Evolutionary conservation across 2,888 invertebrate species (phyloP).

Genomic region (Drosophila greeni): DNA sequence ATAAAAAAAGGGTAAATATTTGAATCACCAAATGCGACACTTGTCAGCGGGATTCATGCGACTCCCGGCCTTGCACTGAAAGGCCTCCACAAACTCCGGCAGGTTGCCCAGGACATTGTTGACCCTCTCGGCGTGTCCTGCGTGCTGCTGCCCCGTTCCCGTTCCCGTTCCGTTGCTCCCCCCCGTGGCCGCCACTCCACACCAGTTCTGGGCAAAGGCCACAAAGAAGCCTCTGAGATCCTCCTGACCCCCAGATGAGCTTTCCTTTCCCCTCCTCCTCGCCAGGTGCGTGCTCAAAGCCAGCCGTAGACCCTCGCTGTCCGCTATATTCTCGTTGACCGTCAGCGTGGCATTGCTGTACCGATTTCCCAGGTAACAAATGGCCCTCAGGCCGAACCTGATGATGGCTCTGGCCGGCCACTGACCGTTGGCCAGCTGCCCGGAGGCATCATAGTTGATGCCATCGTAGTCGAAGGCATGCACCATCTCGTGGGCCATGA

Average conservation of each 20-base stretch:
- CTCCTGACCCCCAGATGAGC: background rate
- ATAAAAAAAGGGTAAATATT: background rate
- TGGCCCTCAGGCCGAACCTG: slow-evolving; percentile 67
- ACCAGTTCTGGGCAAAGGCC: slow-evolving; percentile 76
- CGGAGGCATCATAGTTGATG: slow-evolving; percentile 72
- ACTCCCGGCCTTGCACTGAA: slow-evolving; percentile 59
- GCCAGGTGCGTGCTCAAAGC: slow-evolving; percentile 62
- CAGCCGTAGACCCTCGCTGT: slow-evolving; percentile 74
- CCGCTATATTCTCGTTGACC: slow-evolving; percentile 76
- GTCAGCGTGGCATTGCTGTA: slow-evolving; percentile 64
- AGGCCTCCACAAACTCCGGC: slow-evolving; percentile 69
- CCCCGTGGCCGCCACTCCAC: slow-evolving; percentile 52
- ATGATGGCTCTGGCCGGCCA: slow-evolving; percentile 73
- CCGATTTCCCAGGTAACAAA: slow-evolving; percentile 67
- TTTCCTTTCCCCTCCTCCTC: background rate
- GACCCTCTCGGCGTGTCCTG: slow-evolving; percentile 69
- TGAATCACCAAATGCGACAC: slow-evolving; percentile 73
- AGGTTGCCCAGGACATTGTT: slow-evolving; percentile 75
- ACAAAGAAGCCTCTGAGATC: slow-evolving; percentile 64
- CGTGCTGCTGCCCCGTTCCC: slow-evolving; percentile 73
- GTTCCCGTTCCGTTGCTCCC: too few species aligned
- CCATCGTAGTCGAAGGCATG: slow-evolving; percentile 77
- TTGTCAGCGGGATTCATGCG: slow-evolving; percentile 72
- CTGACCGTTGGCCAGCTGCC: slow-evolving; percentile 55
- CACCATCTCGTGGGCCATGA: slow-evolving; percentile 74